Evolutionary conservation across 2,888 invertebrate species (phyloP), one percentile per base, ranked within the genome.

Genomic region (Caenorhabditis sinica): DNA sequence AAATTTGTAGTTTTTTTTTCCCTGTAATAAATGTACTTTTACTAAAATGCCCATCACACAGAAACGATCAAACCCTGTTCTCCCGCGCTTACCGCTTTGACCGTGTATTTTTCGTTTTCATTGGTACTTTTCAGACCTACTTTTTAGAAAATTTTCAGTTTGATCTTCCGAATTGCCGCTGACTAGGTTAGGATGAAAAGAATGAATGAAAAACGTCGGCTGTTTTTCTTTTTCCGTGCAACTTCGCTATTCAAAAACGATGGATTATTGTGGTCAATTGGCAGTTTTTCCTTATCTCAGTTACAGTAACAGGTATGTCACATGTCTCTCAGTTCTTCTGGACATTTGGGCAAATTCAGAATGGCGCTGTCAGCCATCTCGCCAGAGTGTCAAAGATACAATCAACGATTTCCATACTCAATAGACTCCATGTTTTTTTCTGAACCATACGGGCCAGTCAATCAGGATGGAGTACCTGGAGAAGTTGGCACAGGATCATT

Each of bases 401-500:
- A 69, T 17, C 13, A 23, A 4, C 69, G 69, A 17, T 36, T 28
- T 3, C 17, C 25, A 13, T 69, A 40, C 23, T 69, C 69, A 6
- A 17, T 69, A 25, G 40, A 56, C 4, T 56, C 69, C 8, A 36
- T 69, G 11, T 15, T 9, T 9, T 69, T 56, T 17, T 56, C 33
- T 56, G 56, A 69, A 17, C 8, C 40, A 8, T 33, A 69, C 53
- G 69, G 69, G 6, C 15, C 23, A 23, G 56, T 69, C 0, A 11
- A 56, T 28, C 15, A 56, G 28, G 17, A 69, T 25, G 69, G 69
- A 69, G 23, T n/a, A n/a, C 6, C 56, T 15, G 68, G 33, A 36
- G 69, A 69, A 69, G 69, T 69, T 25, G 69, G 69, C 40, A 36
- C 56, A 3, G 69, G 56, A 69, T 17, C 33, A 17, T 20, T 69